Percentiles rank a stretch among this genome's conserved stretches.
These are phyloP conservation scores for Chymomyza amoena DNA, from an alignment of 2,888 invertebrate species.

Conservation along the genomic window DNA sequence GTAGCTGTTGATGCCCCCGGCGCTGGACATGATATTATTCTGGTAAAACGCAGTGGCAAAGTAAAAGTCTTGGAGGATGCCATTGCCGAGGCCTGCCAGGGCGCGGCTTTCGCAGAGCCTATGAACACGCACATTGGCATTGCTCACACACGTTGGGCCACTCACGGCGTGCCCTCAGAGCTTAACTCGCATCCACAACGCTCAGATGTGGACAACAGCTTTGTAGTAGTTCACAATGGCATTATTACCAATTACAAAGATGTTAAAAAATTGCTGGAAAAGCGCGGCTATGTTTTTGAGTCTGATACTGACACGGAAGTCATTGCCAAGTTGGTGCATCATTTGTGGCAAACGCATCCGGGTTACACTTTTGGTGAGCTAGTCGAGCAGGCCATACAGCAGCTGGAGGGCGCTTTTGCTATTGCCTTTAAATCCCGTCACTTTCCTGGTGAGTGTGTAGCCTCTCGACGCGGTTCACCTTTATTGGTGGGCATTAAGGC, in stretches of 20 bases:
- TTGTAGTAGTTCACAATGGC: slow-evolving; percentile 95
- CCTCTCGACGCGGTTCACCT: slow-evolving; percentile 96
- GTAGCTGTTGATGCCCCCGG: slow-evolving; percentile 88
- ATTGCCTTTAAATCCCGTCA: slow-evolving; percentile 96
- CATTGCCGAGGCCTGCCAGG: slow-evolving; percentile 83
- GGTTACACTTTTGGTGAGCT: slow-evolving; percentile 94
- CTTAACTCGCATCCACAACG: slow-evolving; percentile 98
- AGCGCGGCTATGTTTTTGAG: slow-evolving; percentile 94
- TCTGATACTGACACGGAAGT: slow-evolving; percentile 99
- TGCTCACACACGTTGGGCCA: slow-evolving; percentile 99
- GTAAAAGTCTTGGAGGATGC: slow-evolving; percentile 93
- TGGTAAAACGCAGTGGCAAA: slow-evolving; percentile 93
- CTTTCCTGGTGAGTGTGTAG: slow-evolving; percentile 98
- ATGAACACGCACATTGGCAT: slow-evolving; percentile 96
- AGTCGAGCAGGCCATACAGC: slow-evolving; percentile 96
- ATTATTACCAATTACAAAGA: slow-evolving; percentile 98
- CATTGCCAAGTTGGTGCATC: slow-evolving; percentile 96
- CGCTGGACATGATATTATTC: slow-evolving; percentile 86
- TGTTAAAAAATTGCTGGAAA: slow-evolving; percentile 93
- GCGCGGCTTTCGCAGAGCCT: slow-evolving; percentile 82
- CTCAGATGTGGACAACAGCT: slow-evolving; percentile 89
- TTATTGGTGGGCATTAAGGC: slow-evolving; percentile 98
- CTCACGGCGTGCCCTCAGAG: slow-evolving; percentile 96
- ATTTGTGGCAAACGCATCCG: slow-evolving; percentile 93
- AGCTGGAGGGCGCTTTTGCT: slow-evolving; percentile 99